Percentiles rank a stretch among this genome's conserved stretches.
Evolutionary conservation across 1,140 invertebrate genomes (phyloP).

Genomic region (Harpegnathos saltator): DNA sequence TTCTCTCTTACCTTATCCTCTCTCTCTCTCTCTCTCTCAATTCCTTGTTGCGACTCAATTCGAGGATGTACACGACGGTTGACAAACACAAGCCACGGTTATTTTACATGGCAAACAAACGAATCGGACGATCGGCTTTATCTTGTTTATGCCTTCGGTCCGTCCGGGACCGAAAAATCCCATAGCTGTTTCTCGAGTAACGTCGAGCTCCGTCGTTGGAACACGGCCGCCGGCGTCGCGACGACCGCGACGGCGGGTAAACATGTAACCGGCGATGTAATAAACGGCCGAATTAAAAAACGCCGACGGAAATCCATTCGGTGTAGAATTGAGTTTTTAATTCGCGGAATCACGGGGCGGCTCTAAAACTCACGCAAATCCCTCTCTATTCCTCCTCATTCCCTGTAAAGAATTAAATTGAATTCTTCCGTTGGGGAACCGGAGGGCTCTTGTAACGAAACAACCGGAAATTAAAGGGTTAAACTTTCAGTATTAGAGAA

Average conservation of each 20-base stretch:
- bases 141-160: conserved; percentile 31
- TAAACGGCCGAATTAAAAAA: conserved; percentile 40
- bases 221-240: conserved; percentile 5
- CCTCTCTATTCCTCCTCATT: background rate
- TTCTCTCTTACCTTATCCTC: background rate
- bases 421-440: conserved; percentile 25
- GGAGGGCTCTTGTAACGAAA: conserved; percentile 24
- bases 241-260: conserved; percentile 12
- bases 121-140: conserved; percentile 59
- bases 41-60: conserved; percentile 42
- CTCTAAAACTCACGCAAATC: conserved; percentile 4
- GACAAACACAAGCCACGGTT: conserved; percentile 67
- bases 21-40: too few relatives aligned
- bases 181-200: conserved; percentile 50
- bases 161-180: conserved; percentile 55
- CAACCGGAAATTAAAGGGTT: conserved; percentile 54
- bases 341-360: conserved; percentile 3
- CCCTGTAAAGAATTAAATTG: conserved; percentile 29
- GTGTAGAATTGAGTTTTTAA: conserved; percentile 44
- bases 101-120: conserved; percentile 67
- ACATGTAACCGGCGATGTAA: conserved; percentile 12
- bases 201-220: background rate
- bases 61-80: conserved; percentile 47
- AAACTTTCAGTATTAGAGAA: conserved; percentile 38
- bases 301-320: background rate